Base-by-base conservation (phyloP, 2,113 vertebrate genomes). In the Ctenomys sociabilis region DNA sequence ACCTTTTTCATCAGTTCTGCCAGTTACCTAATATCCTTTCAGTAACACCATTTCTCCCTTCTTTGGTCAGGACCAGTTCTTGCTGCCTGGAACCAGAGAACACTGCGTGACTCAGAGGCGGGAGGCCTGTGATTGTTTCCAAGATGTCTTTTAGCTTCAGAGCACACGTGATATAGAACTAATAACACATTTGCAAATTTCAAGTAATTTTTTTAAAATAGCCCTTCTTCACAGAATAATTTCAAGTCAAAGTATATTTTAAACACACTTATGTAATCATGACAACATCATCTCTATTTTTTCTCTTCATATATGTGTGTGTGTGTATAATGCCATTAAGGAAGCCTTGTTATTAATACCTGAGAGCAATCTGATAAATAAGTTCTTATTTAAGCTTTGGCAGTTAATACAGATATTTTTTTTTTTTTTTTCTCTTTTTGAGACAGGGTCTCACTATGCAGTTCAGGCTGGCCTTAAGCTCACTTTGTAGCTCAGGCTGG, bases 201-300 rank as follows among this genome's bases (percentile, higher is more conserved):
- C 35, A 54, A 82, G 64, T 66, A 72, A 32, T 85, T 91, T 93
- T 96, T 94, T 19, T 3, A 57, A 61, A 95, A 75, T 22, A 24
- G 54, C 10, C 26, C 72, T 49, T 95, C 85, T 90, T 93, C 70
- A 32, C 37, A 45, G 81, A 85, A 73, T 52, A 85, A 64, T 90
- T 92, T 80, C 85, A 94, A 88, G 57, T 35, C 85, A 59, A 75
- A 77, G 52, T 63, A 9, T 95, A 78, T 88, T 94, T 94, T 92
- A 70, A 81, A 43, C 83, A 83, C 85, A 37, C 40, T 75, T 75
- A 30, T n/a, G 5, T 83, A 75, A 26, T 28, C 54, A 85, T 81
- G 17, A 28, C 37, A 30, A 16, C 19, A 80, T 59, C 54, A 30
- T 45, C 24, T 92, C 22, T 35, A 64, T 70, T 90, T 78, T 73